Evolutionary conservation across 2,113 vertebrate species (phyloP).

Genomic region (Gopherus evgoodei): DNA sequence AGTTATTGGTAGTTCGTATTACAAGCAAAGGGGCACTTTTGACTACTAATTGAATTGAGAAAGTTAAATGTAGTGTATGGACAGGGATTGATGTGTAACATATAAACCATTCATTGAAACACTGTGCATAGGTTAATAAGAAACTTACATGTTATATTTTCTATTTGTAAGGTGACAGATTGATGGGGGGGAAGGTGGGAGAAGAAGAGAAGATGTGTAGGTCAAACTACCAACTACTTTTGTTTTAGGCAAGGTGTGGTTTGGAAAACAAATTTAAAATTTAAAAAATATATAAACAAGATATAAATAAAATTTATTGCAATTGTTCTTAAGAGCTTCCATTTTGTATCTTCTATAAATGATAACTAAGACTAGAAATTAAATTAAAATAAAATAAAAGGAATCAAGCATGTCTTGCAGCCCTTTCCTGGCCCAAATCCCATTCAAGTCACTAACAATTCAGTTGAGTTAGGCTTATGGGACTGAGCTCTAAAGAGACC

Average conservation of each 20-base stretch:
- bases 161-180: neutral
- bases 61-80: neutral
- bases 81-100: neutral
- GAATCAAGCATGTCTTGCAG: neutral
- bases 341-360: neutral
- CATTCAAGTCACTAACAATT: neutral
- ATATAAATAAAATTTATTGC: neutral
- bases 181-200: neutral
- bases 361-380: neutral
- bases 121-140: neutral
- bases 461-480: neutral
- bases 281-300: neutral
- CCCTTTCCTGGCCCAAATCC: neutral
- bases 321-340: neutral
- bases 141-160: neutral
- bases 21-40: neutral
- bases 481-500: no score
- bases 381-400: neutral
- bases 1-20: neutral
- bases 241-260: neutral
- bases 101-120: neutral
- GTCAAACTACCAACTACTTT: neutral
- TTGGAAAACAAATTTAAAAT: neutral
- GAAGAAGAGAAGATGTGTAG: neutral
- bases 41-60: neutral